Evolutionary conservation across 2,113 vertebrate genomes (phyloP), one percentile per base, ranked within the genome.

Genomic region (Turdus rufiventris): DNA sequence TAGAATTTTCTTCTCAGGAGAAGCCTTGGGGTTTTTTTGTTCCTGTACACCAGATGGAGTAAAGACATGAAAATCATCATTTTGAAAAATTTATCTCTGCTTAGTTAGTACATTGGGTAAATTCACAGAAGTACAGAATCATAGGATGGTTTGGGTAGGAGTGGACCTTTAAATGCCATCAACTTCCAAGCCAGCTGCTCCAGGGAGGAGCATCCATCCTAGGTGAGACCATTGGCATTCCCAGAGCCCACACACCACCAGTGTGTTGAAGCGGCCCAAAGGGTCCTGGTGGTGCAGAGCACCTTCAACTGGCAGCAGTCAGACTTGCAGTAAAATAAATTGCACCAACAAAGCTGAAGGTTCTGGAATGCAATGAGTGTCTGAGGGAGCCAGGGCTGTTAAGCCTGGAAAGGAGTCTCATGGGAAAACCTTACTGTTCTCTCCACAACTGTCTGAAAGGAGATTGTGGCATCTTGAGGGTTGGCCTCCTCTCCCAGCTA

Each of bases 391-490:
- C 42, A 19, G 17, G 5, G 2, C 11, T 31, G 8, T 56, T 89
- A 12, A n/a, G 10, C 0, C 29, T 61, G 29, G 11, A 58, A 36
- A 48, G 14, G 14, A 26, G 8, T 19, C 6, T 61, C 2, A 24
- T 8, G 14, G 21, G 10, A 8, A 13, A 57, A 47, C 2, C 1
- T 47, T 12, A 9, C 6, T 0, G 0, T 0, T 31, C 12, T 77
- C 60, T 36, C 38, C 12, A 9, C 29, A 54, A 3, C 9, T 56
- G 0, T 33, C 34, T 82, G 33, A 82, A 70, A 42, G 31, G 17
- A 56, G 7, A 3, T 6, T 50, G 25, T 40, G 33, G 10, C 0
- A 3, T 20, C n/a, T 1, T 47, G 10, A 26, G 8, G 3, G 6
- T 24, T 2, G 0, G 7, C 20, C 9, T 66, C 20, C 28, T 61